Evolutionary conservation across 2,888 invertebrate genomes (phyloP).

Genomic region (Thecophora atra): DNA sequence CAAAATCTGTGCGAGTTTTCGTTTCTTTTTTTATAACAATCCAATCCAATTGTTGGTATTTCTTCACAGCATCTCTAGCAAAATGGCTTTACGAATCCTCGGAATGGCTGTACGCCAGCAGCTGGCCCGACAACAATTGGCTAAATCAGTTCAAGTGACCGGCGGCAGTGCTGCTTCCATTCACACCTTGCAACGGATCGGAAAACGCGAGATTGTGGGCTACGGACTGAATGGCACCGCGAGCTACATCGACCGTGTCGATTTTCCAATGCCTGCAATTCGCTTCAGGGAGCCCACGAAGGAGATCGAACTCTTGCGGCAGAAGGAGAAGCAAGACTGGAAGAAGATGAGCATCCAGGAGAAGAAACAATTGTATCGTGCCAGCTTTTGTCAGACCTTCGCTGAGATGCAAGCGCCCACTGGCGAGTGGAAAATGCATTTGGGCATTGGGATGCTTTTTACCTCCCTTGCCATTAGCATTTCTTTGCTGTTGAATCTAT

Average conservation of each 20-base stretch:
- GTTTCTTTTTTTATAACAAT: not conserved
- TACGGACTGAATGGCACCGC: conserved; percentile 86
- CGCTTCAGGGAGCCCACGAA: conserved; percentile 81
- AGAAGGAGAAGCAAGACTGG: conserved; percentile 99
- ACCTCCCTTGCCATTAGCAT: conserved; percentile 56
- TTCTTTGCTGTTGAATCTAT: conserved; percentile 58
- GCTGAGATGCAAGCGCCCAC: conserved; percentile 77
- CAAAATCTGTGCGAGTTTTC: not conserved
- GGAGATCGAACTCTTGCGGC: conserved; percentile 79
- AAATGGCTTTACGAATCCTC: conserved; percentile 61
- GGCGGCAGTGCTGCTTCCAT: conserved; percentile 59
- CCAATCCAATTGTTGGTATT: too few relatives aligned
- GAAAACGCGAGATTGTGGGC: conserved; percentile 91
- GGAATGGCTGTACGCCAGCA: conserved; percentile 57
- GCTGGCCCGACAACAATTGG: conserved; percentile 52
- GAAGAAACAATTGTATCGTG: conserved; percentile 92
- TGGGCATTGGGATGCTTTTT: conserved; percentile 68
- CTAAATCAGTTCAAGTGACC: conserved; percentile 51
- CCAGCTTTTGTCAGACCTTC: conserved; percentile 93
- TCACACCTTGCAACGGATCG: conserved; percentile 69
- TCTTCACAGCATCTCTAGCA: conserved; percentile 4
- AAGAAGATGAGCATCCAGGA: conserved; percentile 87
- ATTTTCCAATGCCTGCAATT: conserved; percentile 91
- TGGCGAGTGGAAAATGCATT: conserved; percentile 64
- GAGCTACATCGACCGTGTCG: conserved; percentile 78